Evolutionary conservation across 2,113 vertebrate genomes (phyloP).

Genomic region (Rhinoptilus africanus): DNA sequence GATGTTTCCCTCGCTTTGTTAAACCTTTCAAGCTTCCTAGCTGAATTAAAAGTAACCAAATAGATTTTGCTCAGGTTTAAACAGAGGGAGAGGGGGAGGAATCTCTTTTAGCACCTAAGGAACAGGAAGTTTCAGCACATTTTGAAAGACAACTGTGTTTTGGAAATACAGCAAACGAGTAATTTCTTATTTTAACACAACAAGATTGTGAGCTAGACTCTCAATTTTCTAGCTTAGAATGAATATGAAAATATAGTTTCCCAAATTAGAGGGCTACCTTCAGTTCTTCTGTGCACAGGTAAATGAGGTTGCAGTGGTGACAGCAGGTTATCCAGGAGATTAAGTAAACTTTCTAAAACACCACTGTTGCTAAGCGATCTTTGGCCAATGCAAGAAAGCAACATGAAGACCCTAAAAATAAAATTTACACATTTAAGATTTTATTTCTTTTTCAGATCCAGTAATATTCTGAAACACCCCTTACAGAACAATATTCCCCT

Average conservation of each 20-base stretch:
- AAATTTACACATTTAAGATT: slow-evolving; percentile 26
- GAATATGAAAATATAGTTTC: not conserved
- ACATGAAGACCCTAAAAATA: slow-evolving; percentile 92
- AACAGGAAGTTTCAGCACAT: not conserved
- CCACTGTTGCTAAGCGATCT: slow-evolving; percentile 97
- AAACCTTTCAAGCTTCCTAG: not conserved
- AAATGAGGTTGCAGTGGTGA: slow-evolving; percentile 91
- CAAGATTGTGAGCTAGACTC: not conserved
- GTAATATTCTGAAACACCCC: not conserved
- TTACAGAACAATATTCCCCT: not conserved
- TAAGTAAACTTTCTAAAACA: slow-evolving; percentile 94
- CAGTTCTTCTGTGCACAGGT: slow-evolving; percentile 82
- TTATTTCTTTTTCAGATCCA: not conserved
- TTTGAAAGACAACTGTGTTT: not conserved
- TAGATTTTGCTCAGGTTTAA: not conserved
- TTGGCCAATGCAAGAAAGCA: slow-evolving; percentile 98
- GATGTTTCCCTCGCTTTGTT: not conserved
- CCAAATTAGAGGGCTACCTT: slow-evolving; percentile 78
- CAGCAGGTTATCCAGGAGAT: slow-evolving; percentile 92
- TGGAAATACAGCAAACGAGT: not conserved
- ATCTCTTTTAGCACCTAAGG: not conserved
- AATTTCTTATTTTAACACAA: not conserved
- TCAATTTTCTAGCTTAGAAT: not conserved
- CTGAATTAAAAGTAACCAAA: not conserved
- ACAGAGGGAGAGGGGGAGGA: not conserved